These are phyloP conservation scores for Microdon myrmicae DNA, from an alignment of 2,888 invertebrate species.

Conservation along the genomic window DNA sequence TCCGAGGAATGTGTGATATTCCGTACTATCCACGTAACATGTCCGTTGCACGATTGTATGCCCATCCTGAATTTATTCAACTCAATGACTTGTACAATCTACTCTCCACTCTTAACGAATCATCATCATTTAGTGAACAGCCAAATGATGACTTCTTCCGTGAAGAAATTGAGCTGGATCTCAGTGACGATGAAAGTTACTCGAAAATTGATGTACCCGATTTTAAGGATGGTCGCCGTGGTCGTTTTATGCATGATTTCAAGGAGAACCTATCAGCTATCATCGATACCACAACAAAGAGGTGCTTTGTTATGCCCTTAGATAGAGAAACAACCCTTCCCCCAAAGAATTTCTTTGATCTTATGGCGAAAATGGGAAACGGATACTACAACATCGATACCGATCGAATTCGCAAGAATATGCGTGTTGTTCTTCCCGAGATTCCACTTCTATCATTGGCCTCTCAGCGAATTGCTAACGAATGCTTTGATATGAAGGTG, in stretches of 20 bases:
- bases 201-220: slow-evolving; percentile 89
- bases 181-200: slow-evolving; percentile 73
- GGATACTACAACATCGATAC: slow-evolving; percentile 87
- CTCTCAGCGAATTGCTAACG: slow-evolving; percentile 77
- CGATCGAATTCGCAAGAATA: slow-evolving; percentile 77
- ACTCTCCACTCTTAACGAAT: slow-evolving; percentile 54
- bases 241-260: slow-evolving; percentile 94
- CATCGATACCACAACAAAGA: slow-evolving; percentile 76
- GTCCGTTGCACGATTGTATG: slow-evolving; percentile 59
- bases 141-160: slow-evolving; percentile 71
- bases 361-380: slow-evolving; percentile 81
- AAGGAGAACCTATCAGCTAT: slow-evolving; percentile 79
- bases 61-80: slow-evolving; percentile 61
- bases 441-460: slow-evolving; percentile 73
- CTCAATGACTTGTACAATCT: slow-evolving; percentile 58
- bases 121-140: slow-evolving; percentile 32
- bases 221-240: slow-evolving; percentile 81
- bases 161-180: slow-evolving; percentile 84
- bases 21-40: slow-evolving; percentile 63
- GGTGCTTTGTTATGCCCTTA: slow-evolving; percentile 92
- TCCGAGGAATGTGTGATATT: slow-evolving; percentile 64
- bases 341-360: slow-evolving; percentile 83
- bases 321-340: slow-evolving; percentile 81
- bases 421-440: slow-evolving; percentile 79
- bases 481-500: slow-evolving; percentile 77